Base-by-base conservation (phyloP, 2,888 invertebrate species). In the Nemotelus pantherinus region DNA sequence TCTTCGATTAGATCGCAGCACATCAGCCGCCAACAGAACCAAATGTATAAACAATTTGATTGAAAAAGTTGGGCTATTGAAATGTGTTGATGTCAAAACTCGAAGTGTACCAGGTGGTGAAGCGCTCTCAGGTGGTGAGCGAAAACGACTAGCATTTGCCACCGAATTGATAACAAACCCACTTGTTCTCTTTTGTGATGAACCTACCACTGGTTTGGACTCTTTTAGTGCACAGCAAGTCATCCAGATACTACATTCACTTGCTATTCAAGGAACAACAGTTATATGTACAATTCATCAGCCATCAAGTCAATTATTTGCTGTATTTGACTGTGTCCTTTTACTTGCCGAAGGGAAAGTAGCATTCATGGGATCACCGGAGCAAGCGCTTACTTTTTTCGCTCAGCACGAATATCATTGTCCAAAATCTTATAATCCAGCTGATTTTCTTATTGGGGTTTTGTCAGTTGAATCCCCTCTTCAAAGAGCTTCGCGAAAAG, bases 271-370 rank as follows among this genome's bases (percentile, higher is more conserved):
- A 81, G 95, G 95, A 39, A 94, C 94, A 86, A 96, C 96, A 0
- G 93, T 98, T 55, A 89, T 97, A 77, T 96, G 96, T 85, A 97
- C 97, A 41, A 97, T 98, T 82, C 98, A 98, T 87, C 97, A 98
- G 87, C 97, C 98, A 0, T 95, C 95, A 3, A 95, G 95, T 0
- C 94, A 95, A 82, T 88, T 95, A 77, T 95, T 96, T 86, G 91
- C 93, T 1, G 90, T 94, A 88, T 97, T 97, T 84, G 93, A 95
- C 83, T 90, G 91, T 79, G 88, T 93, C 25, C 91, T 97, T 79
- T 87, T 98, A 60, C 88, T 98, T 79, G 94, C 96, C 43, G 95
- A 96, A 83, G 97, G 98, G 0, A 89, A 95, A 80, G 92, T 95
- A 0, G 97, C 95, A 0, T 95, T 92, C 82, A 91, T 94, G 80